Conservation (phyloP, 2,797 vertebrate species). For the Gallinago stenura region DNA sequence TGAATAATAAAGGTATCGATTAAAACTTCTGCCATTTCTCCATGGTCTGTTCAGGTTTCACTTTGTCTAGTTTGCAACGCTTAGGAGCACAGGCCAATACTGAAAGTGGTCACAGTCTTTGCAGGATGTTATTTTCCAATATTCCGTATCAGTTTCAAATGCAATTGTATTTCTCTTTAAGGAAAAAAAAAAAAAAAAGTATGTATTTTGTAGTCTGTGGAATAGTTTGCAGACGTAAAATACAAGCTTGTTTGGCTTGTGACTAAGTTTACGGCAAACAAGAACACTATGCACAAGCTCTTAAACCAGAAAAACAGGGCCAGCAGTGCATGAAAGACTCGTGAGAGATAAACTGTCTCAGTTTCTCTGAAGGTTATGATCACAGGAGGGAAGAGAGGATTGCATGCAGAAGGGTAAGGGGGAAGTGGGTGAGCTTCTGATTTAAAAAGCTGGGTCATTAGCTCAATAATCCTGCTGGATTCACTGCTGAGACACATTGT, state of each 20-base stretch:
- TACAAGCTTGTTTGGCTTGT: neutral
- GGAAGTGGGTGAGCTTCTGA: neutral
- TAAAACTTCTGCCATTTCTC: neutral
- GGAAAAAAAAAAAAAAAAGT: neutral
- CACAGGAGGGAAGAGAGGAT: neutral
- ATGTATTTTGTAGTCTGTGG: neutral
- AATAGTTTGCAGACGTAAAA: neutral
- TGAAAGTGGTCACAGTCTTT: neutral
- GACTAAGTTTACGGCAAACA: neutral
- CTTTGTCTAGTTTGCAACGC: neutral
- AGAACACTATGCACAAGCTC: neutral
- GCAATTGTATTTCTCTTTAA: neutral
- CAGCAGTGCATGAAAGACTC: neutral
- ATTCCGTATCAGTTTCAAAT: neutral
- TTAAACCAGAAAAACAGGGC: neutral
- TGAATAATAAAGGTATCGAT: neutral
- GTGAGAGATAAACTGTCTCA: neutral
- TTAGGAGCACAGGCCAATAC: neutral
- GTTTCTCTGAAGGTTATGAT: neutral
- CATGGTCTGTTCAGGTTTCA: neutral
- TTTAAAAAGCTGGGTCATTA: neutral
- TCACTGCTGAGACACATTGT: neutral
- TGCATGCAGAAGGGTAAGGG: neutral
- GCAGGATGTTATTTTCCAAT: neutral
- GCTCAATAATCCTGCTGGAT: neutral